Evolutionary conservation across 1,140 invertebrate genomes (phyloP), one percentile per base, ranked within the genome.

Genomic region (Kradibia gibbosae): DNA sequence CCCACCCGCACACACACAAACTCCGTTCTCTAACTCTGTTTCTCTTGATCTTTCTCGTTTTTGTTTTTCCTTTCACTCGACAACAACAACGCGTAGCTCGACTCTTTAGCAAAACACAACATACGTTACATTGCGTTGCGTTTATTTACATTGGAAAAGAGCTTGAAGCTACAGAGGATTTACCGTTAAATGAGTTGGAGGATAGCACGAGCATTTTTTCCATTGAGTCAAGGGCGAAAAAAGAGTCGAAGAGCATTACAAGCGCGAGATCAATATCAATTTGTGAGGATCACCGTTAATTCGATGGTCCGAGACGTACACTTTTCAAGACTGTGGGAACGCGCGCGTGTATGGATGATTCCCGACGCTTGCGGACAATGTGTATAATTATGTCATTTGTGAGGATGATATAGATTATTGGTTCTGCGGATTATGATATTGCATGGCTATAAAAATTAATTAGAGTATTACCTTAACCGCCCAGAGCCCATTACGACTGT

Each of bases 351-450:
- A 48, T 71, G n/a, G 39, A 48, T 31, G 39, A 39, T 36, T 10
- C 34, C 39, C 34, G 62, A 22, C 34, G 20, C 20, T 67, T 67
- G 62, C 25, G 34, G 39, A 67, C 62, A 50, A 73, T 76, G n/a
- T 65, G 28, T 77, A 39, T 62, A 72, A 82, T 82, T 73, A 82
- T 78, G 53, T 78, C 53, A 82, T 78, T 78, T 78, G 53, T n/a
- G 34, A 13, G 28, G 62, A 60, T 71, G 50, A 55, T 75, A 62
- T 62, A 42, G 48, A 75, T 76, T 81, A 57, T 81, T 57, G 80
- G 45, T 73, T 76, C 60, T 15, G 20, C 15, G 74, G 80, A 45
- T 60, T 71, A 60, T 71, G 65, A 81, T 81, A 77, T 60, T 70
- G 80, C 65, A 45, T 15, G 36, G 73, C 28, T 76, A 70, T 76